Conservation (phyloP, 2,113 vertebrate genomes). For the Colius striatus region DNA sequence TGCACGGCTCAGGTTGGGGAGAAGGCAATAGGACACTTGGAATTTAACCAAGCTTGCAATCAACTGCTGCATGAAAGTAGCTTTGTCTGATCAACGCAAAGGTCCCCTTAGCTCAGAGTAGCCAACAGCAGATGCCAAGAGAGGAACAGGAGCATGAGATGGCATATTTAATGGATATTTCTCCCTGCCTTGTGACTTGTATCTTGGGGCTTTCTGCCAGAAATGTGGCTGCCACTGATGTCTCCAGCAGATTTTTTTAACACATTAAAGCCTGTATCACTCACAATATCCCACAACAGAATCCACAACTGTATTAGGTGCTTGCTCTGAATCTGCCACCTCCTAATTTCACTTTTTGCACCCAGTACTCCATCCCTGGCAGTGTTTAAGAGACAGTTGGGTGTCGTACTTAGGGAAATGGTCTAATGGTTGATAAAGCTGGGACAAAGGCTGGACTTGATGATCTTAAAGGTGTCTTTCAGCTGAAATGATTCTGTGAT, state of each 20-base stretch:
- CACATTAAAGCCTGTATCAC: not conserved
- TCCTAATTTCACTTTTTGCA: not conserved
- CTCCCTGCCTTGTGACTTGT: not conserved
- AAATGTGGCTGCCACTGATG: not conserved
- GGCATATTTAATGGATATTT: not conserved
- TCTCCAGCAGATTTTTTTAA: not conserved
- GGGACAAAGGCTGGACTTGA: no score
- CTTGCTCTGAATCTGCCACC: not conserved
- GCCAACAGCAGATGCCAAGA: conserved; percentile 20
- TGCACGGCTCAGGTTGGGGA: not conserved
- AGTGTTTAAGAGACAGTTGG: no score
- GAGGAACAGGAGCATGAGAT: not conserved
- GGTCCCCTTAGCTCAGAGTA: conserved; percentile 16
- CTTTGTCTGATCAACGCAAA: conserved; percentile 20
- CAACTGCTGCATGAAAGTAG: not conserved
- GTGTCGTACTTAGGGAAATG: no score
- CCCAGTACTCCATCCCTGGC: not conserved
- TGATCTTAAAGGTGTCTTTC: no score
- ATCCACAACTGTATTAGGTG: not conserved
- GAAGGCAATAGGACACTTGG: not conserved
- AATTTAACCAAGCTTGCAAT: conserved; percentile 18
- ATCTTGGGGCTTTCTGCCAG: not conserved
- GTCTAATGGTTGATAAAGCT: no score
- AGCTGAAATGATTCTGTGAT: no score
- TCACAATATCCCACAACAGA: not conserved